Percentiles rank a stretch among this genome's conserved stretches.
These are phyloP conservation scores for Strigamia crassipes DNA, from an alignment of 2,888 invertebrate genomes.

Conservation along the genomic window DNA sequence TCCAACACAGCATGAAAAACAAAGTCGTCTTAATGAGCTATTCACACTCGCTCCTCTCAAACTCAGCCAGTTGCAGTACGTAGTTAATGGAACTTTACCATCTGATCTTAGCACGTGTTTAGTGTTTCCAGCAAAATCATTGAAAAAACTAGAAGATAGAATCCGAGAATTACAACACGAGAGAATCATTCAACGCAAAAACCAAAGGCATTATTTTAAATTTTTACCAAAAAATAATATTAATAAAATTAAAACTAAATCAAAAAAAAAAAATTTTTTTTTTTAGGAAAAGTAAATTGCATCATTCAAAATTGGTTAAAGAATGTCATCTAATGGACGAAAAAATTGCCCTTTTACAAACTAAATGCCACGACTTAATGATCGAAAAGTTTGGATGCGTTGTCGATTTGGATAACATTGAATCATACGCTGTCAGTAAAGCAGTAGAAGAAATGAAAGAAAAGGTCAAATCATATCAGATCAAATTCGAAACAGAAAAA, in stretches of 20 bases:
- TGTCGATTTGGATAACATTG: conserved; percentile 30
- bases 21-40: conserved; percentile 77
- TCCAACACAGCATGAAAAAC: conserved; percentile 64
- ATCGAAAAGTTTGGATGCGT: conserved; percentile 25
- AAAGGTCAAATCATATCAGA: background rate
- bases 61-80: conserved; percentile 71
- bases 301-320: background rate
- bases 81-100: conserved; percentile 52
- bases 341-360: background rate
- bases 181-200: background rate
- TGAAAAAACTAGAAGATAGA: conserved; percentile 13
- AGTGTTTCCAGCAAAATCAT: conserved; percentile 12
- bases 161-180: conserved; percentile 36
- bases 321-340: conserved; percentile 23
- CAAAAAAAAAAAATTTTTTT: background rate
- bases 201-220: background rate
- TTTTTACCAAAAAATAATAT: background rate
- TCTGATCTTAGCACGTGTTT: background rate
- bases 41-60: conserved; percentile 71
- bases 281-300: conserved; percentile 6
- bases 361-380: conserved; percentile 39
- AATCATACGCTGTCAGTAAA: background rate
- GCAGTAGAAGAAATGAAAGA: conserved; percentile 42
- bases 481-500: background rate
- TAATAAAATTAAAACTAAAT: too few species aligned